Evolutionary conservation across 2,888 invertebrate genomes (phyloP), one percentile per base, ranked within the genome.

Genomic region (Ochropleura plecta): DNA sequence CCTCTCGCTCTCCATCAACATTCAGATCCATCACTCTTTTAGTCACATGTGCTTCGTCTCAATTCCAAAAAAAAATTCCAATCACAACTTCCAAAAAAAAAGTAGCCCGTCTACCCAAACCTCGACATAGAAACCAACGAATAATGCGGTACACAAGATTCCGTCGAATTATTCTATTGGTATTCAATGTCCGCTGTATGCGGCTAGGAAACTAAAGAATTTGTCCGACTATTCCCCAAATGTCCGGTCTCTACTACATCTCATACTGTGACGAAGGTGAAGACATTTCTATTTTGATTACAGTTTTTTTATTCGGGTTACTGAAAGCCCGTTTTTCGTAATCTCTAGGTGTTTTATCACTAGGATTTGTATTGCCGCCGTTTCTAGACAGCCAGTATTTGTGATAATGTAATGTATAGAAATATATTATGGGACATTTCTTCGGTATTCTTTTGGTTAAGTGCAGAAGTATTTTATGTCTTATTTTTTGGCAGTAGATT

Each of bases 91-190:
- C 30, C 30, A 30, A 30, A 30, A 30, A 44, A 48, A 46, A 64
- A 79, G 82, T 51, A 18, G 18, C 83, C 48, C 81, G 84, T 86
- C 77, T 86, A 62, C 53, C 30, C 48, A 70, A 20, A 10, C 51
- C 62, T n/a, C 2, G 70, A 84, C 51, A 30, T 12, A 18, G 67
- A 75, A 66, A 53, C 49, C 69, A 55, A 70, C 78, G 59, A 79
- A 84, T 85, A 84, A 88, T 86, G 84, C 73, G 79, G 75, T 86
- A 86, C 85, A 83, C 76, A 87, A 84, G 88, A 85, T 85, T 87
- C 85, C 78, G 83, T 86, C 82, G 84, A 87, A 87, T 91, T 88
- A 88, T 88, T 87, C 81, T 70, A 88, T 88, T 88, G 82, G 84
- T 77, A 84, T 88, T 85, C 86, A 83, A 83, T 84, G 79, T 81